Conservation (phyloP, 2,113 vertebrate species). For the Thalassoma bifasciatum region DNA sequence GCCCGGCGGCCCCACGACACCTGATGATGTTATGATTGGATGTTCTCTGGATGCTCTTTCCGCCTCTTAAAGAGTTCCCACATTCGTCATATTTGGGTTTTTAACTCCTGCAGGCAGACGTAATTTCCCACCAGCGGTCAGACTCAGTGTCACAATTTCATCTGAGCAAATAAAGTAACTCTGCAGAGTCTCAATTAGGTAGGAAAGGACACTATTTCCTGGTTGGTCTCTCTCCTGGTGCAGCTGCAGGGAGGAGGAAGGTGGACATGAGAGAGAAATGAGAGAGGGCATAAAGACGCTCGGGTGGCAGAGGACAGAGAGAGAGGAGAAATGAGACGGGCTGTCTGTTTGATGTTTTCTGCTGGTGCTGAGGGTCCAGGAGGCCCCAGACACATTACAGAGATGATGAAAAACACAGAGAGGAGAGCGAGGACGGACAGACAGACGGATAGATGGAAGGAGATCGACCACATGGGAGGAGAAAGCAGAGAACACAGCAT, state of each 20-base stretch:
- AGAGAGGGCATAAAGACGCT: not conserved
- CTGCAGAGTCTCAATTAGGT: conserved; percentile 1
- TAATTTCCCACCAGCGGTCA: not conserved
- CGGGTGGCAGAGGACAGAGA: not conserved
- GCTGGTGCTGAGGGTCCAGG: conserved; percentile 30
- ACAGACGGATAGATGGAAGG: not conserved
- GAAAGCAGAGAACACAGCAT: not conserved
- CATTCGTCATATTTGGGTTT: not conserved
- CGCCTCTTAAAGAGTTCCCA: not conserved
- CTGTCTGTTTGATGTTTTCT: conserved; percentile 27
- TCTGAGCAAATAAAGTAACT: conserved; percentile 4
- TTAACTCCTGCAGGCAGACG: not conserved
- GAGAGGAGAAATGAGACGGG: conserved; percentile 4
- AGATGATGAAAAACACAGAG: conserved; percentile 27
- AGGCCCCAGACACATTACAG: conserved; percentile 27
- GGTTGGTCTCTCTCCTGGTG: not conserved
- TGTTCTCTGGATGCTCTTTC: not conserved
- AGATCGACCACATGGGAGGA: not conserved
- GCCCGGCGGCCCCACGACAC: not conserved
- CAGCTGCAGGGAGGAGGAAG: not conserved
- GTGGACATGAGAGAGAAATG: not conserved
- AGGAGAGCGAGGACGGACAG: not conserved
- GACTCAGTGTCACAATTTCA: not conserved
- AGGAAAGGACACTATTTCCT: too few species aligned
- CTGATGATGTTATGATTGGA: too few species aligned